Evolutionary conservation across 2,888 invertebrate genomes (phyloP), one percentile per base, ranked within the genome.

Genomic region (Drosophila quinaria): DNA sequence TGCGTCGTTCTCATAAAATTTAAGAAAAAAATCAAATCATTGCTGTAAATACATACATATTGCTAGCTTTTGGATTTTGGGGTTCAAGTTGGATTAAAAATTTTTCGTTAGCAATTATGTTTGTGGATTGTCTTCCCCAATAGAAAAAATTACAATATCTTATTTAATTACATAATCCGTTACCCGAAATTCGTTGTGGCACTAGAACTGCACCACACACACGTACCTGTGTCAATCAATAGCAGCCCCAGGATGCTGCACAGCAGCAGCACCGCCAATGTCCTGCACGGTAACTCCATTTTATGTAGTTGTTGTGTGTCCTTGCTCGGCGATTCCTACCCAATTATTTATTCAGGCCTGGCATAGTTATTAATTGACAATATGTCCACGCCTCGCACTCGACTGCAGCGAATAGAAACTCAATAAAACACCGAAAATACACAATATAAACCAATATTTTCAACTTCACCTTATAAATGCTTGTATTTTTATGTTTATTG

Each of bases 1-100:
- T 78, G 83, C 86, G 58, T 87, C 86, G 58, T 87, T 82, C 46
- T 73, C 71, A 74, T 78, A 76, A 78, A 83, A 90, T 85, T 82
- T 89, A 88, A 91, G 91, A 91, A 91, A 91, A 91, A 91, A 91
- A 91, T 91, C 91, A 91, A 91, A 91, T 91, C 91, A 91, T 90
- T 91, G 79, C 79, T 88, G 86, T 80, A 78, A 84, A 52, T 78
- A 65, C 49, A 41, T 76, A 25, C 25, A 29, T 29, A 29, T 74
- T 61, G 55, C 71, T 75, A 67, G 49, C 17, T 51, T 51, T 60
- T 59, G 51, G 47, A 10, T 61, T 46, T 47, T 46, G 41, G 61
- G 51, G 37, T 70, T 74, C 51, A 42, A 60, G 33, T 47, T 33
- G 61, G 50, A 37, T 67, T 74, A 64, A 44, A 65, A 65, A 60